These are phyloP conservation scores for Catonia carolina DNA, from an alignment of 2,888 invertebrate genomes.

Conservation along the genomic window DNA sequence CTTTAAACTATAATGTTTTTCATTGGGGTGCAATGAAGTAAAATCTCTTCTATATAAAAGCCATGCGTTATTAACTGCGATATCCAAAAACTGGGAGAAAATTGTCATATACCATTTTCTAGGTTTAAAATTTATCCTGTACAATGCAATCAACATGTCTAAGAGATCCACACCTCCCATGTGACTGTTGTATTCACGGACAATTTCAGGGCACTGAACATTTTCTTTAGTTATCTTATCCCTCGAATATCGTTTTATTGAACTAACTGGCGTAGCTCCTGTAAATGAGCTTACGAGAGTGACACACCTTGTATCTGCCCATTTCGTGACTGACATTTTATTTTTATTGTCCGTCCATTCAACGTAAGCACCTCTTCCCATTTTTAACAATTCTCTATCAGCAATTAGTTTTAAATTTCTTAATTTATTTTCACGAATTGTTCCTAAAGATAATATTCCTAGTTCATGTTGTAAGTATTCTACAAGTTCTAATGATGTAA, in stretches of 20 bases:
- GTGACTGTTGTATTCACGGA: no score
- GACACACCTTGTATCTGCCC: slow-evolving; percentile 31
- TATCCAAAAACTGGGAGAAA: no score
- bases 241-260: slow-evolving; percentile 19
- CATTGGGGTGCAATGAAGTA: slow-evolving; percentile 4
- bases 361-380: slow-evolving; percentile 26
- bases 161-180: slow-evolving; percentile 22
- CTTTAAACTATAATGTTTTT: no score
- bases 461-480: slow-evolving; percentile 19
- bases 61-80: no score
- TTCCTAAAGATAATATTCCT: slow-evolving; percentile 24
- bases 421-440: slow-evolving; percentile 17
- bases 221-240: slow-evolving; percentile 14
- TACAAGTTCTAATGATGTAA: slow-evolving; percentile 19
- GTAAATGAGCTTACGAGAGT: slow-evolving; percentile 28
- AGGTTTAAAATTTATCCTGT: no score
- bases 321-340: slow-evolving; percentile 28
- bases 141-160: slow-evolving; percentile 23
- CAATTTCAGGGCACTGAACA: no score
- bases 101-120: no score
- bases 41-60: slow-evolving; percentile 20
- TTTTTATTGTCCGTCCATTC: slow-evolving; percentile 21
- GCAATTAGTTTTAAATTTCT: slow-evolving; percentile 10
- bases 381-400: slow-evolving; percentile 24
- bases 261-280: slow-evolving; percentile 17